Evolutionary conservation across 2,888 invertebrate species (phyloP).

Genomic region (Nysson spinosus): DNA sequence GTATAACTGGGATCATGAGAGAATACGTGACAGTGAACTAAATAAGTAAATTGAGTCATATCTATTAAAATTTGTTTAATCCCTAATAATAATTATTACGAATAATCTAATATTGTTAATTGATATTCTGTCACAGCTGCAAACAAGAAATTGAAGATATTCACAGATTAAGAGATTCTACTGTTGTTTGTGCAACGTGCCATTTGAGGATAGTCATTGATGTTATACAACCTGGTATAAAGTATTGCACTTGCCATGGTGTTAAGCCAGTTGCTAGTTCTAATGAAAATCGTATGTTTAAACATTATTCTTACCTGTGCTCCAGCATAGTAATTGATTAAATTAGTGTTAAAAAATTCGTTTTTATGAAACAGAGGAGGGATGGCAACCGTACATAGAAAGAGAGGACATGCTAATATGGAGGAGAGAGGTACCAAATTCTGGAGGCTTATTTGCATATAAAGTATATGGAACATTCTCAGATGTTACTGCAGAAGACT

Average conservation of each 20-base stretch:
- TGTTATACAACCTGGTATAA: conserved; percentile 72
- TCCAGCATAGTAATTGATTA: background rate
- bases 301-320: conserved; percentile 9
- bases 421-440: conserved; percentile 84
- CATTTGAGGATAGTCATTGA: conserved; percentile 77
- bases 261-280: conserved; percentile 38
- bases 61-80: background rate
- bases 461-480: conserved; percentile 91
- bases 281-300: conserved; percentile 41
- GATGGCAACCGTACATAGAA: conserved; percentile 89
- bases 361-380: conserved; percentile 23
- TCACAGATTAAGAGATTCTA: conserved; percentile 78
- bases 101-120: background rate
- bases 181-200: conserved; percentile 79
- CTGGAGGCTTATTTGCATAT: conserved; percentile 86
- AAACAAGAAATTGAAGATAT: conserved; percentile 81
- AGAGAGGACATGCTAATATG: conserved; percentile 89
- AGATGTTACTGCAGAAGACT: conserved; percentile 88
- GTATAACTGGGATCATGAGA: conserved; percentile 82
- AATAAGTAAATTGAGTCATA: conserved; percentile 70
- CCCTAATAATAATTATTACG: background rate
- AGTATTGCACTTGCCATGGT: conserved; percentile 78
- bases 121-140: conserved; percentile 69
- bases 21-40: conserved; percentile 80
- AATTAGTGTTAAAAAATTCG: background rate